Evolutionary conservation across 2,888 invertebrate genomes (phyloP).

Genomic region (Tethea ocularis): DNA sequence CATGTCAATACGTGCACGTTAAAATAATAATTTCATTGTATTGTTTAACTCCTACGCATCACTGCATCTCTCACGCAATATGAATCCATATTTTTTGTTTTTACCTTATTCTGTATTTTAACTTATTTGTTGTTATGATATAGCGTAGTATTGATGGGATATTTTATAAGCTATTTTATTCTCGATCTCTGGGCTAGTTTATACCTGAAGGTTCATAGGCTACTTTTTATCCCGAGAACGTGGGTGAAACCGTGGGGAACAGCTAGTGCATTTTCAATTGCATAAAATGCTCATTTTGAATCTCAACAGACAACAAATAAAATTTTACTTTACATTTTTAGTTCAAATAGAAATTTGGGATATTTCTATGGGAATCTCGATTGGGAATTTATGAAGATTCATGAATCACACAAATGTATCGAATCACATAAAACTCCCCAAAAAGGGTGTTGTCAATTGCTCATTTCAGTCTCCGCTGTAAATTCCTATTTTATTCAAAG

Average conservation of each 20-base stretch:
- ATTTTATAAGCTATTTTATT: no score
- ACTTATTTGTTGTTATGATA: neutral
- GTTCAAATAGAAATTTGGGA: no score
- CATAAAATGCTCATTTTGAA: no score
- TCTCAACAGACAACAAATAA: no score
- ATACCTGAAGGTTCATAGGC: no score
- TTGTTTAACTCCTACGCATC: slow-evolving; percentile 30
- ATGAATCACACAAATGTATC: neutral
- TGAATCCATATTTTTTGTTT: neutral
- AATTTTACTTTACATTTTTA: no score
- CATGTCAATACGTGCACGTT: slow-evolving; percentile 57
- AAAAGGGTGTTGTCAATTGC: neutral
- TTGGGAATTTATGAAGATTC: no score
- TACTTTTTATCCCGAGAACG: no score
- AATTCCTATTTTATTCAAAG: slow-evolving; percentile 8
- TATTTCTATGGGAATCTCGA: no score
- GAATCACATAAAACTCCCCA: neutral
- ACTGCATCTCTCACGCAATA: slow-evolving; percentile 23
- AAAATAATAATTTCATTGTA: slow-evolving; percentile 18
- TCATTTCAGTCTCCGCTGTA: slow-evolving; percentile 3
- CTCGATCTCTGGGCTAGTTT: neutral
- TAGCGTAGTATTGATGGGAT: slow-evolving; percentile 2
- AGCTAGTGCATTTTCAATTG: no score
- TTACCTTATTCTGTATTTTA: neutral
- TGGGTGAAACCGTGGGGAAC: no score